These are phyloP conservation scores for Aradus depressus DNA, from an alignment of 2,888 invertebrate species.

Conservation along the genomic window DNA sequence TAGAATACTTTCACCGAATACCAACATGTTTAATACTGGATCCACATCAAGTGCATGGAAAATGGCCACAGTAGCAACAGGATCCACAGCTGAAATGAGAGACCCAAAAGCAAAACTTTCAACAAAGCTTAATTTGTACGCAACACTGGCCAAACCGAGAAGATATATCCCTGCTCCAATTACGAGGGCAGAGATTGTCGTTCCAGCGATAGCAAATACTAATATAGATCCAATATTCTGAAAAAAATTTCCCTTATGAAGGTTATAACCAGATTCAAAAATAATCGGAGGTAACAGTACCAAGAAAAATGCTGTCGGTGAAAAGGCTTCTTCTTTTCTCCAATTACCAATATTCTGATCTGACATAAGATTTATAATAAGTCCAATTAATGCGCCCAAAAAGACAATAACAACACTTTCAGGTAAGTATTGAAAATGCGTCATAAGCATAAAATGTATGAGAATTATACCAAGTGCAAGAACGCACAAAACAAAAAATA, in stretches of 20 bases:
- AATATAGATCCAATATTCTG: conserved; percentile 97
- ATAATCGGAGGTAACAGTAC: conserved; percentile 95
- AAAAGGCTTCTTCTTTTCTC: conserved; percentile 95
- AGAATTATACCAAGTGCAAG: conserved; percentile 86
- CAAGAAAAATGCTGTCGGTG: conserved; percentile 95
- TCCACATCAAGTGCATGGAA: conserved; percentile 96
- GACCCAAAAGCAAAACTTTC: conserved; percentile 99
- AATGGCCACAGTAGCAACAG: conserved; percentile 96
- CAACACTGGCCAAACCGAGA: conserved; percentile 80
- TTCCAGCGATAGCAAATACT: conserved; percentile 95
- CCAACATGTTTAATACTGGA: conserved; percentile 97
- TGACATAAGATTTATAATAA: conserved; percentile 79
- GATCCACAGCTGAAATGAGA: conserved; percentile 95
- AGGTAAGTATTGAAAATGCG: conserved; percentile 91
- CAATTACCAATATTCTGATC: conserved; percentile 83
- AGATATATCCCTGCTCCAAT: conserved; percentile 94
- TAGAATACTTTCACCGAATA: conserved; percentile 86
- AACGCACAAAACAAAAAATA: conserved; percentile 94
- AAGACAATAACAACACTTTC: conserved; percentile 96
- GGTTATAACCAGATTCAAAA: conserved; percentile 97
- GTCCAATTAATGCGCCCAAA: conserved; percentile 83
- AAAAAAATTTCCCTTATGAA: conserved; percentile 93
- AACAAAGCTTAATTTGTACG: conserved; percentile 83
- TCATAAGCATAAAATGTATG: conserved; percentile 89
- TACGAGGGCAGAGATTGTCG: conserved; percentile 90